Percentiles rank a stretch among this genome's conserved stretches.
These are phyloP conservation scores for Ciconia maguari DNA, from an alignment of 2,113 vertebrate species.

Conservation along the genomic window DNA sequence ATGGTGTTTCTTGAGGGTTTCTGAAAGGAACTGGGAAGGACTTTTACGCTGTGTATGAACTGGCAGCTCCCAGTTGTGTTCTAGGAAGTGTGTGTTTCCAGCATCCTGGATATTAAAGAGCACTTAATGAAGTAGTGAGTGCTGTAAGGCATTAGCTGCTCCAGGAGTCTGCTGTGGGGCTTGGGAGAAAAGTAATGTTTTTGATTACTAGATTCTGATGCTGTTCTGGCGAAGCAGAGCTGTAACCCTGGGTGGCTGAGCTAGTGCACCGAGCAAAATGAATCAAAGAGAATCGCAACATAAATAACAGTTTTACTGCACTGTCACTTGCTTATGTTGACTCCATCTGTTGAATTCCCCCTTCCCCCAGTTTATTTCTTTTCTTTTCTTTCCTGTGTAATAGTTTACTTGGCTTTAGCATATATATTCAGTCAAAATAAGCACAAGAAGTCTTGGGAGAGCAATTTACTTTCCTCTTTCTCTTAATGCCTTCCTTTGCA, in stretches of 20 bases:
- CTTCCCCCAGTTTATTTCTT: not conserved
- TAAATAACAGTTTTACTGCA: not conserved
- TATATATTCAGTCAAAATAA: not conserved
- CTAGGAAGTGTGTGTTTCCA: not conserved
- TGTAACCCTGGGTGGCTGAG: not conserved
- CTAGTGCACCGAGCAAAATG: not conserved
- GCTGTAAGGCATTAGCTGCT: not conserved
- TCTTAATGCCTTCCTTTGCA: not conserved
- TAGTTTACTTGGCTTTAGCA: not conserved
- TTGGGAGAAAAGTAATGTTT: not conserved
- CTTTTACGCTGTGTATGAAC: not conserved
- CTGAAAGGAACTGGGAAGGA: not conserved
- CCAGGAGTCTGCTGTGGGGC: not conserved
- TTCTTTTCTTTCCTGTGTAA: not conserved
- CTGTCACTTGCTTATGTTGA: not conserved
- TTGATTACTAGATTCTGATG: not conserved
- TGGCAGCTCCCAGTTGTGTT: not conserved
- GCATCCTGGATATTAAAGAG: not conserved
- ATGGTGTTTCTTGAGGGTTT: not conserved
- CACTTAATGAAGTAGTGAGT: not conserved
- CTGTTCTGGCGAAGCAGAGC: not conserved
- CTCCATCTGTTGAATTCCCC: conserved; percentile 8
- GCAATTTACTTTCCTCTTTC: not conserved
- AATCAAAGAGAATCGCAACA: not conserved
- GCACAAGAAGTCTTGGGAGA: not conserved